Base-by-base conservation (phyloP, 2,113 vertebrate species). In the Nothoprocta perdicaria region DNA sequence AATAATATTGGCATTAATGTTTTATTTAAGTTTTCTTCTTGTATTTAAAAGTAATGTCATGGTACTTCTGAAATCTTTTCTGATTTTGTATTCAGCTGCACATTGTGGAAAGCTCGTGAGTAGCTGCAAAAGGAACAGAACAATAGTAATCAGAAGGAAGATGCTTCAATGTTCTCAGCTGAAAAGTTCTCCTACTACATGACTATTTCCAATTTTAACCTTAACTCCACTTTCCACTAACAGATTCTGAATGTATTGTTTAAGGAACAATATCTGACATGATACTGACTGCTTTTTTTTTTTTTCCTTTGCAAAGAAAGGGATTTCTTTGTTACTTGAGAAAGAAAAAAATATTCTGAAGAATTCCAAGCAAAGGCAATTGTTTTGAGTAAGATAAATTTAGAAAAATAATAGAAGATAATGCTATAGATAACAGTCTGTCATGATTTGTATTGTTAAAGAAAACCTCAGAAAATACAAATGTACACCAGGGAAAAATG, bases 131-230 rank as follows among this genome's bases (percentile, higher is more conserved):
- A 93, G 58, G 89, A 92, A 90, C 66, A 75, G 66, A 86, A 92
- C 40, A 92, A 67, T 71, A 94, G 45, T 85, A 95, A 94, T 91
- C 58, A 46, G 52, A 90, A 92, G 31, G 50, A 94, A 95, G 65
- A 69, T 88, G 40, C 92, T 79, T 91, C 74, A 89, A 2, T 94
- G 75, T 89, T 89, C 55, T 88, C 88, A 95, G 88, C 90, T 96
- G 86, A 95, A 96, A 93, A 55, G 38, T 90, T 95, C 62, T 92
- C 55, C 58, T 92, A 72, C 73, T 89, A 52, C 81, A 78, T 89
- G 84, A 80, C 89, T 58, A 62, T 94, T 94, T 73, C 61, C 66
- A 74, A 80, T 88, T 95, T 86, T 93, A 96, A 90, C 94, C 58
- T 95, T 94, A 94, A 75, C 71, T 95, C 95, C 63, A 78, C 38